Percentiles rank a stretch among this genome's conserved stretches.
phyloP scores from a whole-genome alignment of 1,140 invertebrate genomes.

The Sycobia sp. region DNA sequence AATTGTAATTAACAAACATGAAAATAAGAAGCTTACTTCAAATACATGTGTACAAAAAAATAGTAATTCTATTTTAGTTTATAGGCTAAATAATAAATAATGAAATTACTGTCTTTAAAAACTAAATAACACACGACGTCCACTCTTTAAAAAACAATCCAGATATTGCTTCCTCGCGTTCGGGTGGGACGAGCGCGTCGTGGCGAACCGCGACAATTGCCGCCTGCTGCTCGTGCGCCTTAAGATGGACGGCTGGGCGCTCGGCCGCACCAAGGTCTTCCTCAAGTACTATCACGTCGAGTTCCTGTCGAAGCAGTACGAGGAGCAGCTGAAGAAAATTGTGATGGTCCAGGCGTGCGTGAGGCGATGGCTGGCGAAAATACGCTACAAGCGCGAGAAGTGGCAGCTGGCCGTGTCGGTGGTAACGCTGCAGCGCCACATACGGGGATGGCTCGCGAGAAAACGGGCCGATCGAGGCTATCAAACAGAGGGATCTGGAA shows the following conservation, averaged over 20 bases:
- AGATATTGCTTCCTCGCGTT: constrained; percentile 84
- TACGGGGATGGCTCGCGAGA: constrained; percentile 69
- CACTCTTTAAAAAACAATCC: constrained; percentile 22
- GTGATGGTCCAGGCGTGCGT: constrained; percentile 74
- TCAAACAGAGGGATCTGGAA: constrained; percentile 53
- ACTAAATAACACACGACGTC: no score
- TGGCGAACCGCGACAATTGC: constrained; percentile 75
- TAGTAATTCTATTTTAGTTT: no score
- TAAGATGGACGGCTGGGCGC: constrained; percentile 81
- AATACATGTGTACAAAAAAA: neutral
- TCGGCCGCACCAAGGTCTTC: constrained; percentile 87
- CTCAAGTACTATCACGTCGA: constrained; percentile 87
- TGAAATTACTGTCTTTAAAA: no score
- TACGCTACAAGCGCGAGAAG: constrained; percentile 64
- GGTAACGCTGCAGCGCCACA: constrained; percentile 71
- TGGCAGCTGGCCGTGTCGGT: constrained; percentile 70
- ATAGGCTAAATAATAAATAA: no score
- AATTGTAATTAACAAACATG: neutral
- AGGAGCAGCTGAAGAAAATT: constrained; percentile 74
- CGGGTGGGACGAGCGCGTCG: constrained; percentile 73
- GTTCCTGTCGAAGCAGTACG: constrained; percentile 78
- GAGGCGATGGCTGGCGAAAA: constrained; percentile 73
- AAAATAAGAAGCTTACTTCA: neutral
- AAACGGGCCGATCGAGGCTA: constrained; percentile 58
- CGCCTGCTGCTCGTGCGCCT: constrained; percentile 72